Conservation (phyloP, 2,113 vertebrate species). For the Tor tambroides region DNA sequence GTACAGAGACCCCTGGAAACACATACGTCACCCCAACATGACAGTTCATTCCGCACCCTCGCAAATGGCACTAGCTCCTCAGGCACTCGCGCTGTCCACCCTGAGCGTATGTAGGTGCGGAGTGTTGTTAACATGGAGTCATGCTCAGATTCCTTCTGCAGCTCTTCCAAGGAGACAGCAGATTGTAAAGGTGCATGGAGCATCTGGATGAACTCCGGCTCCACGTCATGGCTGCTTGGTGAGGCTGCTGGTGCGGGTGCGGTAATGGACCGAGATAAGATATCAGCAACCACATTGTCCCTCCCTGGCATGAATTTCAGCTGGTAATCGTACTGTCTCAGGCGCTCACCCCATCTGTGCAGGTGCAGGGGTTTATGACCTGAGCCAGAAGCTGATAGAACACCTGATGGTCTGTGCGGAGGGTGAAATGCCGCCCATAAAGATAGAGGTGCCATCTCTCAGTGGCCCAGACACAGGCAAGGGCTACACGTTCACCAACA, state of each 20-base stretch:
- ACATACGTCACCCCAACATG: slow-evolving; percentile 29
- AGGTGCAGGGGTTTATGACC: slow-evolving; percentile 7
- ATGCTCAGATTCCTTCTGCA: slow-evolving; percentile 9
- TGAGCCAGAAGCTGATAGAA: slow-evolving; percentile 8
- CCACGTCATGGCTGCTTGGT: background rate
- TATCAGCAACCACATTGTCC: slow-evolving; percentile 33
- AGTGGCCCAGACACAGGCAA: slow-evolving; percentile 42
- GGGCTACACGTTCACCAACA: slow-evolving; percentile 28
- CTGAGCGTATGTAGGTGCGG: slow-evolving; percentile 14
- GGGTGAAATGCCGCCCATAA: slow-evolving; percentile 22
- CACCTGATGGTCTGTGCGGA: slow-evolving; percentile 33
- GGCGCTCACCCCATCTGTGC: slow-evolving; percentile 15
- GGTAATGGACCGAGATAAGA: background rate
- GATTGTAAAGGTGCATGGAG: background rate
- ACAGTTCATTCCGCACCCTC: slow-evolving; percentile 16
- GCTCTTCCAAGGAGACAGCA: slow-evolving; percentile 21
- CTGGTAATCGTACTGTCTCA: slow-evolving; percentile 6
- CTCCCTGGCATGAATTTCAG: slow-evolving; percentile 20
- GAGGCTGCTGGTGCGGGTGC: background rate
- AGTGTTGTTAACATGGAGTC: background rate
- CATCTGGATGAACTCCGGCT: slow-evolving; percentile 43
- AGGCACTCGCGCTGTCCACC: background rate
- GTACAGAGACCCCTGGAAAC: slow-evolving; percentile 27
- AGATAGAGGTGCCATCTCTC: slow-evolving; percentile 45
- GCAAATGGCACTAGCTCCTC: slow-evolving; percentile 10